Evolutionary conservation across 2,888 invertebrate genomes (phyloP).

Genomic region (Phlogophora meticulosa): DNA sequence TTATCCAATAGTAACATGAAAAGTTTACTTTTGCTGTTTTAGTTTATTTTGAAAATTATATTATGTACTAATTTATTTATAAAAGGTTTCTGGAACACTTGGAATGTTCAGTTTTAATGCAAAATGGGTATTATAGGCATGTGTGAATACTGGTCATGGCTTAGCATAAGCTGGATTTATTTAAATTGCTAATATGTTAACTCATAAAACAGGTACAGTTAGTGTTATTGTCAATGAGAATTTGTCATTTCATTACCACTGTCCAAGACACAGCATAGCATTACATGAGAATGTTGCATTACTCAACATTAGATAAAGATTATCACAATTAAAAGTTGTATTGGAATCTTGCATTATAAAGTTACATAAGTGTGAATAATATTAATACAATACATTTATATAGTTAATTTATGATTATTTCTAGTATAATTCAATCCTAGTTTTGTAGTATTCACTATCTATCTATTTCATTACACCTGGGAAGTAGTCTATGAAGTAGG

Average conservation of each 20-base stretch:
- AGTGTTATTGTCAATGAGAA: slow-evolving; percentile 44
- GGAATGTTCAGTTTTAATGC: slow-evolving; percentile 10
- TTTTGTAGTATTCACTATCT: slow-evolving; percentile 3
- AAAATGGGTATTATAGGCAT: slow-evolving; percentile 5
- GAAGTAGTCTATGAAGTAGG: background rate
- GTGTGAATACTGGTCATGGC: slow-evolving; percentile 33
- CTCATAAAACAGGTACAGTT: slow-evolving; percentile 53
- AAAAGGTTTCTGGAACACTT: slow-evolving; percentile 2
- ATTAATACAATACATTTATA: background rate
- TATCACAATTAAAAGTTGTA: slow-evolving; percentile 10
- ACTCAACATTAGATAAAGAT: slow-evolving; percentile 2
- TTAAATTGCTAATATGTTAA: slow-evolving; percentile 58
- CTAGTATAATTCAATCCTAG: background rate
- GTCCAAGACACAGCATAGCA: background rate
- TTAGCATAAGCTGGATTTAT: slow-evolving; percentile 53
- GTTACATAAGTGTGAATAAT: slow-evolving; percentile 18
- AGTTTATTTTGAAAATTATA: slow-evolving; percentile 63
- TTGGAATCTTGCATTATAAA: slow-evolving; percentile 1
- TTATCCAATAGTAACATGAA: slow-evolving; percentile 72
- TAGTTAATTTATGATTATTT: background rate
- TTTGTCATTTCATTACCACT: slow-evolving; percentile 50
- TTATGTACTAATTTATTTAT: background rate
- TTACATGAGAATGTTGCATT: background rate
- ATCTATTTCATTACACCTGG: background rate
- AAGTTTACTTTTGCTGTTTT: slow-evolving; percentile 76